Conservation (phyloP, 2,797 vertebrate species). For the Girardinus metallicus region DNA sequence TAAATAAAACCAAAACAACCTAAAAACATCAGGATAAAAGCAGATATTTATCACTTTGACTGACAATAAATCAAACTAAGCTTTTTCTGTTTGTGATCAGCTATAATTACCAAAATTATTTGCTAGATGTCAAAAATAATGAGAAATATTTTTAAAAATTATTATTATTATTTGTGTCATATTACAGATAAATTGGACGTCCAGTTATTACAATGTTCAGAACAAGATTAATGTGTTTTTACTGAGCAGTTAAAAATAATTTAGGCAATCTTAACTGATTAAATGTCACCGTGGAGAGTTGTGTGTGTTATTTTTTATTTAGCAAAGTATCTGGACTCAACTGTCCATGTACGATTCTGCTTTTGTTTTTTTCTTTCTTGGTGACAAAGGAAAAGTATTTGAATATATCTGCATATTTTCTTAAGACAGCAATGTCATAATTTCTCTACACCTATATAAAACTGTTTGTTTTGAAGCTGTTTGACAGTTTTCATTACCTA, state of each 20-base stretch:
- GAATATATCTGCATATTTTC: background rate
- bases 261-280: background rate
- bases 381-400: background rate
- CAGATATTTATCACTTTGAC: no score
- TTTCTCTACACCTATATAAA: background rate
- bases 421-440: background rate
- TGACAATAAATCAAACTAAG: background rate
- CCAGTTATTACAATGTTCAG: no score
- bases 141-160: background rate
- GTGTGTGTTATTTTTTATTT: background rate
- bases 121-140: background rate
- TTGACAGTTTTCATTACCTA: constrained; percentile 1
- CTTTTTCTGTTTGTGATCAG: background rate
- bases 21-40: background rate
- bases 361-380: no score
- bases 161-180: no score
- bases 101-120: background rate
- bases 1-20: background rate
- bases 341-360: no score
- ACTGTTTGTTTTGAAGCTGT: background rate
- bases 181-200: no score
- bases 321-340: background rate
- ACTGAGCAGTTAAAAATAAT: background rate
- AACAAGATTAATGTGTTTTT: no score
- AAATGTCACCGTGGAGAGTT: background rate